Conservation (phyloP, 2,888 invertebrate species). For the Dione juno region DNA sequence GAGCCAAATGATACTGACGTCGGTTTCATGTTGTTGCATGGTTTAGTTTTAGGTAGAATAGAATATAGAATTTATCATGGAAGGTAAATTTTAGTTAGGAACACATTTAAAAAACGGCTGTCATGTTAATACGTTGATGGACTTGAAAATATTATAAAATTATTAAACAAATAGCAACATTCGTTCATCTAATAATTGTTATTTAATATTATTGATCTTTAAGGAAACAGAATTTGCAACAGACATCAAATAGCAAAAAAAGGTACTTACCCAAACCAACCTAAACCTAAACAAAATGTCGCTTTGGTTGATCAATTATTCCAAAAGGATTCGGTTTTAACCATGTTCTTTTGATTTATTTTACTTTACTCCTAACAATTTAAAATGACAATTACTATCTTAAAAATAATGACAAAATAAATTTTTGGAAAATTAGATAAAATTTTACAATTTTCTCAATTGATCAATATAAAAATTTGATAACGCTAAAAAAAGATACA, state of each 20-base stretch:
- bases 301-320: background rate
- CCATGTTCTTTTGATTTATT: conserved; percentile 1
- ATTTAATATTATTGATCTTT: background rate
- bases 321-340: background rate
- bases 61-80: background rate
- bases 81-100: background rate
- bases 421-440: too few relatives aligned
- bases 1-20: background rate
- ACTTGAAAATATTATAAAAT: background rate
- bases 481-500: too few relatives aligned
- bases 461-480: too few relatives aligned
- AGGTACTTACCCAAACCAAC: background rate
- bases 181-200: background rate
- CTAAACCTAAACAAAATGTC: background rate
- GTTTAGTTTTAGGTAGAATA: background rate
- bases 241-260: background rate
- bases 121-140: background rate
- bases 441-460: background rate
- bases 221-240: background rate
- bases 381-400: background rate
- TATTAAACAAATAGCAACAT: background rate
- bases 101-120: background rate
- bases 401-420: background rate
- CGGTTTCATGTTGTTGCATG: background rate
- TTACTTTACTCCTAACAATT: background rate